Percentiles rank a stretch among this genome's conserved stretches.
These are phyloP conservation scores for Anabas testudineus DNA, from an alignment of 2,797 vertebrate species.

Conservation along the genomic window DNA sequence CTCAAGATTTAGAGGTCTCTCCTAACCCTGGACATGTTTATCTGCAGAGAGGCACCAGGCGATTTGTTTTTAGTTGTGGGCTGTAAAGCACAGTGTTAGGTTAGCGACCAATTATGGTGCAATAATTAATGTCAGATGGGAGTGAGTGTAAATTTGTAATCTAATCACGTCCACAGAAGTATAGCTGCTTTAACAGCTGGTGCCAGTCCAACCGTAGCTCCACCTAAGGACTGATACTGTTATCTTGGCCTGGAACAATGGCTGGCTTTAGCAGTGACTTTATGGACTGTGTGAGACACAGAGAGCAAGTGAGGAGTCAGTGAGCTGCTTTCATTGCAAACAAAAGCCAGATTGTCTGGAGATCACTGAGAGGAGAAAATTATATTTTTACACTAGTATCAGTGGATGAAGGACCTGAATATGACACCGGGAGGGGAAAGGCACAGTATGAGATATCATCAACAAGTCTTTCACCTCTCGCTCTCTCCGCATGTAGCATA, in stretches of 20 bases:
- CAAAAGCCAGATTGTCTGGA: constrained; percentile 56
- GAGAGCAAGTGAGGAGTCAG: constrained; percentile 18
- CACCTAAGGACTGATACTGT: constrained; percentile 48
- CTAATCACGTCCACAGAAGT: constrained; percentile 56
- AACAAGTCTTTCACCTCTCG: constrained; percentile 16
- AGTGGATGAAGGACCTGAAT: constrained; percentile 30
- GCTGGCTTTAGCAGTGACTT: constrained; percentile 45
- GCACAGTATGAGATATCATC: constrained; percentile 43
- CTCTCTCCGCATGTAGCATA: background rate
- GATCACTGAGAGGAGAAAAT: constrained; percentile 42
- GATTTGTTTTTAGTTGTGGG: constrained; percentile 46
- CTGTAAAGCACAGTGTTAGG: constrained; percentile 11
- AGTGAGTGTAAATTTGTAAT: constrained; percentile 60
- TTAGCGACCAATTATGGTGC: constrained; percentile 16
- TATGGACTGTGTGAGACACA: constrained; percentile 23
- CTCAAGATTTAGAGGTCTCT: constrained; percentile 38
- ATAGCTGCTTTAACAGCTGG: constrained; percentile 62
- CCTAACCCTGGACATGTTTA: constrained; percentile 32
- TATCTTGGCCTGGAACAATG: constrained; percentile 65
- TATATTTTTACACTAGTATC: constrained; percentile 48
- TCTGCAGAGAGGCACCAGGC: background rate
- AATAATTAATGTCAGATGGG: constrained; percentile 63
- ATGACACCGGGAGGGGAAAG: constrained; percentile 48
- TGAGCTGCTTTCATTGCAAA: constrained; percentile 43
- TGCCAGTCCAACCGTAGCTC: constrained; percentile 55